Base-by-base conservation (phyloP, 2,888 invertebrate species). In the Eubasilissa splendida region DNA sequence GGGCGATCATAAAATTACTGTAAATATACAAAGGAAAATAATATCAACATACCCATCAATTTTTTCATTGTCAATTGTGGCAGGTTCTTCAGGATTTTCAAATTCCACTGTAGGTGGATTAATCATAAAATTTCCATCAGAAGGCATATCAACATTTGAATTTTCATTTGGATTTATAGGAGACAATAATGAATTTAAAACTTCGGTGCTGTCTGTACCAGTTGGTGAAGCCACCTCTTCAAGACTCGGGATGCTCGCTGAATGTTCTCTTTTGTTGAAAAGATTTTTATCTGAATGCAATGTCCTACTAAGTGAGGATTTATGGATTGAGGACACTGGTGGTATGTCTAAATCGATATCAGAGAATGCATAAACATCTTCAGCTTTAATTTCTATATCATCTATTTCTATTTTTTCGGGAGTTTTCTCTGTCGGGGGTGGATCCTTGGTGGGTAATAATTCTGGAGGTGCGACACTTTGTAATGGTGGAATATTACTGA, bases 341-440 rank as follows among this genome's bases (percentile, higher is more conserved):
- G 90, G 90, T 84, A 91, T 89, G 65, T 90, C 88, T 59, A 91
- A 87, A 60, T 90, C 91, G 0, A 90, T 87, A 76, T 90, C 90
- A 0, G 89, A 84, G 80, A 90, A 91, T 0, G 89, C 91, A 80
- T 91, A 90, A 0, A 91, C 90, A 71, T 91, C 91, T 11, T 91
- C 91, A 0, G 90, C 90, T 54, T 91, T 91, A 8, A 91, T 90
- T 83, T 90, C 90, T 12, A 91, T 91, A 82, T 91, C 91, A 83
- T 91, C 90, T 4, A 90, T 88, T 83, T 90, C 90, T 0, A 90
- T 86, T 0, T 84, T 84, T 71, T 84, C 84, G 14, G 81, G 77
- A 12, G 87, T 76, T 68, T 84, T 84, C 31, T 82, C 82, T 7
- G 60, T 58, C 12, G 68, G 53, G 31, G 81, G 33, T 4, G 86